Conservation (phyloP, 2,113 vertebrate species). For the Spheniscus mendiculus region DNA sequence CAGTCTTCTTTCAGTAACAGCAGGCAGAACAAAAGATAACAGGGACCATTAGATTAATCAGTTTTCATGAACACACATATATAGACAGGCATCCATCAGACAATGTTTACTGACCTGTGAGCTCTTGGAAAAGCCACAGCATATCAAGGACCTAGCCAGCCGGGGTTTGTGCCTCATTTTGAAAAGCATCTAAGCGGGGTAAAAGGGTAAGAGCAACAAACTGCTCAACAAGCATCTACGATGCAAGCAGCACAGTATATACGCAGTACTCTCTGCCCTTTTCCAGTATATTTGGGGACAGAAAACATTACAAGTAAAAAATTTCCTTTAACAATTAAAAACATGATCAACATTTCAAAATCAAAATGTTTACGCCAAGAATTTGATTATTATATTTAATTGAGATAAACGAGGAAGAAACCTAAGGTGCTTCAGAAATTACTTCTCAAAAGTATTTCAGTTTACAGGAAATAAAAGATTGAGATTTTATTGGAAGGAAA, state of each 20-base stretch:
- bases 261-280: neutral
- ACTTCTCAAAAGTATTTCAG: neutral
- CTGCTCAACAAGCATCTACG: rapidly evolving
- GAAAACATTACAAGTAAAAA: neutral
- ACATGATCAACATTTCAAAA: neutral
- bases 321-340: neutral
- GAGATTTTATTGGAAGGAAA: neutral
- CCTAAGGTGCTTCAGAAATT: neutral
- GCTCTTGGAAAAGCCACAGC: slow-evolving; percentile 18
- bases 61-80: neutral
- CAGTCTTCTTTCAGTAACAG: neutral
- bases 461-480: neutral
- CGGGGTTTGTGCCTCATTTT: neutral
- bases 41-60: neutral
- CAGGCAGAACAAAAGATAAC: neutral
- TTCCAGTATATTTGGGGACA: neutral
- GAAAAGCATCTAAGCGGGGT: neutral
- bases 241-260: neutral
- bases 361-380: neutral
- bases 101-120: slow-evolving; percentile 43
- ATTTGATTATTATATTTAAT: neutral
- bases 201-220: neutral
- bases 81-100: neutral
- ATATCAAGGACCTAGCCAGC: neutral
- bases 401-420: neutral